Percentiles rank a stretch among this genome's conserved stretches.
Evolutionary conservation across 2,888 invertebrate species (phyloP).

Genomic region (Celastrina argiolus): DNA sequence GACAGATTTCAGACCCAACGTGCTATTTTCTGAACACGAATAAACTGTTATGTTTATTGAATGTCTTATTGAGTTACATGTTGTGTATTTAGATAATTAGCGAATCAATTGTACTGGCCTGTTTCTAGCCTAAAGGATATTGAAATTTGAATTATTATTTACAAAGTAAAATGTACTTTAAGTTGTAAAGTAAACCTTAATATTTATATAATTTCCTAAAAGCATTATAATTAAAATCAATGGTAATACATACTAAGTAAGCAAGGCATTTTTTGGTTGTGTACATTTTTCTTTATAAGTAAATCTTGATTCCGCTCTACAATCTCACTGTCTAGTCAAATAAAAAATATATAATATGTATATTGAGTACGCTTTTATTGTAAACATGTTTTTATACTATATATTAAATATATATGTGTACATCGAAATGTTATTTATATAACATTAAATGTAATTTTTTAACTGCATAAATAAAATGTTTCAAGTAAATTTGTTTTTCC

Average conservation of each 20-base stretch:
- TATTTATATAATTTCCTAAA: too few species aligned
- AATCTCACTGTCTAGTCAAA: conserved; percentile 9
- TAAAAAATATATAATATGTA: conserved; percentile 2
- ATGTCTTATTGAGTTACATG: not conserved
- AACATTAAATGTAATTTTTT: conserved; percentile 30
- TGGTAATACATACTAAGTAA: too few species aligned
- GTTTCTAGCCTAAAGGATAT: conserved; percentile 7
- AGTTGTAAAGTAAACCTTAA: not conserved
- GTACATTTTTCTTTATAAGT: not conserved
- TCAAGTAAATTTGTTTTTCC: conserved; percentile 18
- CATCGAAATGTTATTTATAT: conserved; percentile 23
- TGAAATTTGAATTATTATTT: not conserved
- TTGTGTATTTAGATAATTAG: conserved; percentile 1
- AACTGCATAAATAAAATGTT: conserved; percentile 35
- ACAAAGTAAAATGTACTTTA: not conserved
- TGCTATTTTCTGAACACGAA: not conserved
- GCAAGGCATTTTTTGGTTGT: not conserved
- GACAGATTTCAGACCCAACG: not conserved
- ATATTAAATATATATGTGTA: too few species aligned
- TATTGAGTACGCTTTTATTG: conserved; percentile 20
- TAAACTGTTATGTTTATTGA: not conserved
- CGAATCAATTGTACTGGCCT: not conserved
- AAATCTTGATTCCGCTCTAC: not conserved
- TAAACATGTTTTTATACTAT: conserved; percentile 20
- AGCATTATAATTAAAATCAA: too few species aligned